These are phyloP conservation scores for Riparia riparia DNA, from an alignment of 2,113 vertebrate species.

Conservation along the genomic window DNA sequence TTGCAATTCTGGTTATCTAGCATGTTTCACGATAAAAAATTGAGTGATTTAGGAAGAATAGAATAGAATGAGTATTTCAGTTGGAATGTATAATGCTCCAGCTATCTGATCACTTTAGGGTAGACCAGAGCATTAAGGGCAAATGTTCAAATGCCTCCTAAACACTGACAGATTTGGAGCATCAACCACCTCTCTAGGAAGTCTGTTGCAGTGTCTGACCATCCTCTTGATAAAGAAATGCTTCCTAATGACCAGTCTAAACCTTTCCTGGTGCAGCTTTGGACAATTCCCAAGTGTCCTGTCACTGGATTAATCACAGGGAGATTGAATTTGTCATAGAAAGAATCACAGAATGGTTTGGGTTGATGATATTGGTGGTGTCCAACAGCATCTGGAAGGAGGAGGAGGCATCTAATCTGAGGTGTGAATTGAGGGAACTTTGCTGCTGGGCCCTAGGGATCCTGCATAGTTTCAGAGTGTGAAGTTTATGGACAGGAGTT, in stretches of 20 bases:
- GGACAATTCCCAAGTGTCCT: background rate
- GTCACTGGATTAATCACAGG: background rate
- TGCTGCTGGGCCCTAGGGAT: background rate
- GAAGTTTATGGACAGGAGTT: background rate
- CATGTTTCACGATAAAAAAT: background rate
- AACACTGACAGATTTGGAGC: background rate
- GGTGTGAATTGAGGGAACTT: background rate
- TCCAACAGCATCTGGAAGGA: background rate
- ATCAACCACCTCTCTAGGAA: background rate
- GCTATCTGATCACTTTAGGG: background rate
- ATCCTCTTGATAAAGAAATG: background rate
- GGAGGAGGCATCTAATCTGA: background rate
- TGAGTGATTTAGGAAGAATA: background rate
- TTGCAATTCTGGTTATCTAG: background rate
- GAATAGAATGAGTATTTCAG: background rate
- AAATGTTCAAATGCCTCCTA: background rate
- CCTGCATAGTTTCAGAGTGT: background rate
- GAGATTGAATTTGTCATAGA: background rate
- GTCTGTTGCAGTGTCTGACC: background rate
- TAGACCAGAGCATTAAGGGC: background rate
- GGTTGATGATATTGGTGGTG: background rate
- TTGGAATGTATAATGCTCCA: background rate
- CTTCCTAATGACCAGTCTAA: background rate
- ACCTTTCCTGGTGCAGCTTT: background rate
- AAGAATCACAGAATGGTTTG: background rate